Conservation (phyloP, 2,113 vertebrate species). For the Excalfactoria chinensis region DNA sequence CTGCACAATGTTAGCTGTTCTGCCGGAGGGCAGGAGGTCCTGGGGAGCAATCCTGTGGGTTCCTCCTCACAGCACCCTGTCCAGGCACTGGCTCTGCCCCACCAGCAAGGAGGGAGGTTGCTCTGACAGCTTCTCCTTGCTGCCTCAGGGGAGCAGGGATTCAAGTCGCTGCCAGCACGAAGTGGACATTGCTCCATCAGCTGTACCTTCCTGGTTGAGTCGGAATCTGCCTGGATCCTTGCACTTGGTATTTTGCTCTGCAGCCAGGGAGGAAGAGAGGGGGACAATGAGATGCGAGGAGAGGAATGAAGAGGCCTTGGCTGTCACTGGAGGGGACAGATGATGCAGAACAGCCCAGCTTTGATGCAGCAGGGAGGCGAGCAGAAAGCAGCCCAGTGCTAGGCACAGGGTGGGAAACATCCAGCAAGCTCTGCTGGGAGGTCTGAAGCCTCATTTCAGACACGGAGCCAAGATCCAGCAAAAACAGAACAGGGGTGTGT, state of each 20-base stretch:
- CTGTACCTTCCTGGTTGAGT: neutral
- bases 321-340: neutral
- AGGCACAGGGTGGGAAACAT: neutral
- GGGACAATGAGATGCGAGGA: neutral
- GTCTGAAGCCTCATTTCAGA: neutral
- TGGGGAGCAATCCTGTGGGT: constrained; percentile 36
- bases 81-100: neutral
- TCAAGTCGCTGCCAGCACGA: neutral
- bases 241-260: neutral
- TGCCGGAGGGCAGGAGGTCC: neutral
- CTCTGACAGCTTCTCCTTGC: neutral
- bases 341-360: neutral
- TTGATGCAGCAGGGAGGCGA: neutral
- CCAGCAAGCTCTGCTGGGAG: neutral
- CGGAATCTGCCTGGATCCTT: neutral
- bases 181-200: neutral
- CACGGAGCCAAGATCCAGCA: neutral
- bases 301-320: neutral
- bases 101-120: neutral
- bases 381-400: neutral
- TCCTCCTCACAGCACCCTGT: neutral
- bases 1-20: neutral
- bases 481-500: neutral
- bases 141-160: neutral
- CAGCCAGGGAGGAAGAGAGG: neutral